Percentiles rank a stretch among this genome's conserved stretches.
Conservation (phyloP, 1,140 invertebrate species). For the Aporrectodea caliginosa region DNA sequence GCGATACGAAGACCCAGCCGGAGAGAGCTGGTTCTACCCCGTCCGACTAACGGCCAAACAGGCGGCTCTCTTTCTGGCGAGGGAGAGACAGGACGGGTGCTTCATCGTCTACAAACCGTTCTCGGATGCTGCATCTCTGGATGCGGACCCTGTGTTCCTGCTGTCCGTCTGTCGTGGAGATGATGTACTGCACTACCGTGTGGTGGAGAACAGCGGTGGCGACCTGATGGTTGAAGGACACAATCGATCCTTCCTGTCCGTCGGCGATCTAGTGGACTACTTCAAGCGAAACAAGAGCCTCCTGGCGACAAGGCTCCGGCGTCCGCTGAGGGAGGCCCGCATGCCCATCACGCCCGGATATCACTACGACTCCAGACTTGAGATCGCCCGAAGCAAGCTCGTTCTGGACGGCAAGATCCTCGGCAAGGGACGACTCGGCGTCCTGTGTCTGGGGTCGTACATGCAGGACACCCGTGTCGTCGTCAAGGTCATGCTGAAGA, state of each 20-base stretch:
- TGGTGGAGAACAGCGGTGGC: constrained; percentile 21
- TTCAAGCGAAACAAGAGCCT: constrained; percentile 22
- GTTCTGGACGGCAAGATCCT: constrained; percentile 28
- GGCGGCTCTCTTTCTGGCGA: constrained; percentile 27
- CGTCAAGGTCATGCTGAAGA: constrained; percentile 22
- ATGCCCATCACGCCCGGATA: constrained; percentile 29
- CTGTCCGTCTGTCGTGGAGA: constrained; percentile 27
- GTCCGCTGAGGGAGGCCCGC: constrained; percentile 28
- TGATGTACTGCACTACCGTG: constrained; percentile 26
- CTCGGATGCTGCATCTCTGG: neutral
- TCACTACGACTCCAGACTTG: constrained; percentile 21
- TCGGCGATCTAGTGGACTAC: constrained; percentile 26
- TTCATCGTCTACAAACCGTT: constrained; percentile 28
- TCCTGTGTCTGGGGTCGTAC: constrained; percentile 27
- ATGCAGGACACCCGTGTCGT: constrained; percentile 3
- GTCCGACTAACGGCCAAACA: constrained; percentile 22
- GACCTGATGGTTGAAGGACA: constrained; percentile 31
- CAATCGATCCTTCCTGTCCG: constrained; percentile 26
- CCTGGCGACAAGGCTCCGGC: constrained; percentile 25
- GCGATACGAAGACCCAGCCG: constrained; percentile 26
- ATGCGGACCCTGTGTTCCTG: constrained; percentile 13
- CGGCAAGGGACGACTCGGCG: constrained; percentile 17
- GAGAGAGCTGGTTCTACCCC: constrained; percentile 32
- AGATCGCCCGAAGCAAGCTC: constrained; percentile 22
- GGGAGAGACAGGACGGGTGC: constrained; percentile 31